These are phyloP conservation scores for Acarapis woodi DNA, from an alignment of 1,140 invertebrate species.

Conservation along the genomic window DNA sequence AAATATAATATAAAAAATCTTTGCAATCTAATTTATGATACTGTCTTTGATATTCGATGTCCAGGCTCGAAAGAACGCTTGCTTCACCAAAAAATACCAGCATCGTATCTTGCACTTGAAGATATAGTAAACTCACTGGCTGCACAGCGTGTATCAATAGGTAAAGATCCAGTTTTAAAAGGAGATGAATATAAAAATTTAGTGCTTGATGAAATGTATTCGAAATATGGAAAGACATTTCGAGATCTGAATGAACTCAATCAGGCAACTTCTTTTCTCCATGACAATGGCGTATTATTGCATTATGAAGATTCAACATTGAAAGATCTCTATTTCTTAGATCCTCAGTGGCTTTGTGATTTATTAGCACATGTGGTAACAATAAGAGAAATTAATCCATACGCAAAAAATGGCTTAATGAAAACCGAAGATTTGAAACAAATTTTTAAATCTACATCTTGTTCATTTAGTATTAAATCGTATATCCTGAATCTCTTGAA, in stretches of 20 bases:
- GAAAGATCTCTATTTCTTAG: slow-evolving; percentile 74
- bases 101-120: slow-evolving; percentile 74
- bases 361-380: slow-evolving; percentile 86
- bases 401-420: slow-evolving; percentile 70
- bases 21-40: slow-evolving; percentile 74
- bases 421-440: slow-evolving; percentile 69
- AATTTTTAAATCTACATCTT: slow-evolving; percentile 48
- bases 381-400: slow-evolving; percentile 80
- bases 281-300: slow-evolving; percentile 88
- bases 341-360: slow-evolving; percentile 95
- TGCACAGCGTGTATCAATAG: slow-evolving; percentile 24
- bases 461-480: slow-evolving; percentile 27
- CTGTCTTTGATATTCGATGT: slow-evolving; percentile 61
- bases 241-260: slow-evolving; percentile 65
- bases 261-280: slow-evolving; percentile 79
- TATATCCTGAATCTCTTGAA: slow-evolving; percentile 67
- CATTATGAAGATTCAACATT: slow-evolving; percentile 90
- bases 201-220: slow-evolving; percentile 35
- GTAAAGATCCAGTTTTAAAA: slow-evolving; percentile 52
- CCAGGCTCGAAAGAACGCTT: slow-evolving; percentile 59
- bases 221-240: slow-evolving; percentile 34
- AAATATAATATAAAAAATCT: slow-evolving; percentile 66
- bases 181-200: slow-evolving; percentile 45
- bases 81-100: slow-evolving; percentile 76
- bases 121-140: slow-evolving; percentile 57